phyloP scores from a whole-genome alignment of 1,140 invertebrate genomes.

The Leguminivora glycinivorella region DNA sequence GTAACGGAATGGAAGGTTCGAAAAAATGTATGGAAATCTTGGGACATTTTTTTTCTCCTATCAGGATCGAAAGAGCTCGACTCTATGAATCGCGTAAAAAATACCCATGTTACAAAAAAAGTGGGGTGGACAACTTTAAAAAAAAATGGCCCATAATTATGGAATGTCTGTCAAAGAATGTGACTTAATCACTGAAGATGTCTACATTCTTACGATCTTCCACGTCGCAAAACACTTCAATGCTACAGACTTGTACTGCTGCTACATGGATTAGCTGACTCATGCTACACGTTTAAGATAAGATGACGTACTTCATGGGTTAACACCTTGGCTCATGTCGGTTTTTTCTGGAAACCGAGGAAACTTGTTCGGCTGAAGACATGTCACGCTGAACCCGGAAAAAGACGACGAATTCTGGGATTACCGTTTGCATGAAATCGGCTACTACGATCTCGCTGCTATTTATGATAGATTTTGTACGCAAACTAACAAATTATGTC shows the following conservation, averaged over 20 bases:
- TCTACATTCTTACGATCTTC: conserved; percentile 7
- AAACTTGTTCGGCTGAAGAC: not conserved
- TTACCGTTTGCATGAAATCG: not conserved
- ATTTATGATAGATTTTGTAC: conserved; percentile 2
- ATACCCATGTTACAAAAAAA: no score
- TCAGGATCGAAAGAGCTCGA: no score
- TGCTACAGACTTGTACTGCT: not conserved
- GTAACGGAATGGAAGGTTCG: no score
- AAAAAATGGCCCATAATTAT: no score
- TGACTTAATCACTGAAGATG: not conserved
- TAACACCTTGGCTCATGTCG: not conserved
- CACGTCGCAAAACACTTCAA: not conserved
- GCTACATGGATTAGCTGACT: not conserved
- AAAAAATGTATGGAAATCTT: no score
- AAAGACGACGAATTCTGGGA: not conserved
- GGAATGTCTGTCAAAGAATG: not conserved
- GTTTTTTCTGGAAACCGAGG: not conserved
- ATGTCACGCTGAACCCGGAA: not conserved
- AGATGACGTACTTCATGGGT: not conserved
- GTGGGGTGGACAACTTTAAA: no score
- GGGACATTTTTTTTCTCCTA: no score
- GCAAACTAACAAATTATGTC: not conserved
- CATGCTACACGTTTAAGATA: not conserved
- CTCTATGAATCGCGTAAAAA: no score
- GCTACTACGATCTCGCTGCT: not conserved